Evolutionary conservation across 2,888 invertebrate genomes (phyloP).

Genomic region (Phoenoteleia sp.): DNA sequence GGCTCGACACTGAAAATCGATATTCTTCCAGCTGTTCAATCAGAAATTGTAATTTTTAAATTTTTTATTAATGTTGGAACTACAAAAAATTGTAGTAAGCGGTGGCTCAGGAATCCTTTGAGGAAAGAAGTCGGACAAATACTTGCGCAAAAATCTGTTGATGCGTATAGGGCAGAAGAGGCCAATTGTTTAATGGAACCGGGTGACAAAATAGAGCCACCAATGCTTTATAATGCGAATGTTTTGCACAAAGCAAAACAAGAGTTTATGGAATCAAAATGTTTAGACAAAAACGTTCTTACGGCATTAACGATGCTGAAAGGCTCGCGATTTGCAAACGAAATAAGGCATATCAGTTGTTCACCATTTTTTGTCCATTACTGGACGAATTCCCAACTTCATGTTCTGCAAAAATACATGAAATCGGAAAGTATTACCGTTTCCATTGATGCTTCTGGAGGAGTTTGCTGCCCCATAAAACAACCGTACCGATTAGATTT

Average conservation of each 20-base stretch:
- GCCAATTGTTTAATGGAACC: background rate
- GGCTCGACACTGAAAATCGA: no score
- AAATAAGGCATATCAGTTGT: background rate
- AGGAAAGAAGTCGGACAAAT: background rate
- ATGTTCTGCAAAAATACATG: conserved; percentile 18
- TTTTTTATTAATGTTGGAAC: conserved; percentile 1
- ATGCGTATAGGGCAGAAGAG: conserved; percentile 7
- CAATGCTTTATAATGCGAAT: background rate
- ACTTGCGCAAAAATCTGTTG: background rate
- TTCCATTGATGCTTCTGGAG: conserved; percentile 70
- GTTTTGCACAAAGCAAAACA: conserved; percentile 8
- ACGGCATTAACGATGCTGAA: background rate
- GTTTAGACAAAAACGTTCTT: background rate
- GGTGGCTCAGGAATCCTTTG: background rate
- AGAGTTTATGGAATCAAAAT: background rate
- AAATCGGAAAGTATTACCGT: no score
- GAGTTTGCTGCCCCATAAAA: conserved; percentile 40
- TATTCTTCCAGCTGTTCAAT: no score
- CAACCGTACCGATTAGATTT: conserved; percentile 19
- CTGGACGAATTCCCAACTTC: conserved; percentile 3
- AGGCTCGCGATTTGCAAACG: background rate
- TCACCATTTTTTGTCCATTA: conserved; percentile 16
- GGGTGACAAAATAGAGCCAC: background rate
- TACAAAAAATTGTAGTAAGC: background rate
- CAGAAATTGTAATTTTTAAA: no score